Evolutionary conservation across 2,797 vertebrate species (phyloP).

Genomic region (Holocentrus rufus): DNA sequence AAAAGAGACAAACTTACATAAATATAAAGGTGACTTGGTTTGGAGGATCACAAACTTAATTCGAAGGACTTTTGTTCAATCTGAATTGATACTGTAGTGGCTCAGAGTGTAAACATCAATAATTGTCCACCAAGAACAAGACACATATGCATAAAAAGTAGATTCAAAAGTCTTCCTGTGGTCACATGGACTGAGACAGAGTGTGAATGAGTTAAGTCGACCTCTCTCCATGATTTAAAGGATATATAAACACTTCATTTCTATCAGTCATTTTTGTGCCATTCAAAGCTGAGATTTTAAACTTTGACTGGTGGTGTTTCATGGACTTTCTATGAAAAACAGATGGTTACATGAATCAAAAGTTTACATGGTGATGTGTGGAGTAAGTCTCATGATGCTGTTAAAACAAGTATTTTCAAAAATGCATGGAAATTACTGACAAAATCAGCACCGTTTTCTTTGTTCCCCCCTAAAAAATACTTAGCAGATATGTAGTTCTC

Average conservation of each 20-base stretch:
- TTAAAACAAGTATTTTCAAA: too few relatives aligned
- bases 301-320: too few relatives aligned
- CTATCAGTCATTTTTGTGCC: neutral
- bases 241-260: neutral
- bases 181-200: too few relatives aligned
- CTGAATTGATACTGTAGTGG: constrained; percentile 23
- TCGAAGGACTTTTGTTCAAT: neutral
- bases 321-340: too few relatives aligned
- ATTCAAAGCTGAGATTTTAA: too few relatives aligned
- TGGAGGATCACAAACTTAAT: constrained; percentile 15
- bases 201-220: neutral
- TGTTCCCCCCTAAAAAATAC: neutral
- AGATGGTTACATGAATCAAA: too few relatives aligned
- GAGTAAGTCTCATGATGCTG: too few relatives aligned
- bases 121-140: neutral
- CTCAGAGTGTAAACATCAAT: constrained; percentile 47
- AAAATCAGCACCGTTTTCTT: neutral
- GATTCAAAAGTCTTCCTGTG: too few relatives aligned
- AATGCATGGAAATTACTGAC: too few relatives aligned
- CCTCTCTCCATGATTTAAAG: neutral
- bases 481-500: neutral
- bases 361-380: too few relatives aligned
- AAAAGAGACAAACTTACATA: neutral
- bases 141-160: neutral
- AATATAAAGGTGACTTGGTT: constrained; percentile 2